Conservation (phyloP, 2,888 invertebrate genomes). For the Heliconius charithonia region DNA sequence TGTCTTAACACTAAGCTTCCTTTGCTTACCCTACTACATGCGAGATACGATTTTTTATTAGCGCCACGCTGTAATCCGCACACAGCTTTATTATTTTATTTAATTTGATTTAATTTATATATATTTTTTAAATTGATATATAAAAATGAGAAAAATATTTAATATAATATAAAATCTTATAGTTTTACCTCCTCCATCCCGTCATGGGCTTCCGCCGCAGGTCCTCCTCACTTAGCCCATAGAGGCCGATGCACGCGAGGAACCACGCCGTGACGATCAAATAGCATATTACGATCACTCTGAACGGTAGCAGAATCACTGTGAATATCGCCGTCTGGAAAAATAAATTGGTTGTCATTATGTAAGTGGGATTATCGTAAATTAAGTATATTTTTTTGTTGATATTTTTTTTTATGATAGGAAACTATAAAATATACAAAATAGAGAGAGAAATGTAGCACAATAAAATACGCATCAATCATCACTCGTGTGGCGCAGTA, state of each 20-base stretch:
- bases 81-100: too few relatives aligned
- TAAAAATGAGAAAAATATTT: not conserved
- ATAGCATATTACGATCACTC: constrained; percentile 89
- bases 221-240: constrained; percentile 91
- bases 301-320: constrained; percentile 91
- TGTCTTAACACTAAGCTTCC: too few relatives aligned
- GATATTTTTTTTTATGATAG: not conserved
- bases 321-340: constrained; percentile 94
- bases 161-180: not conserved
- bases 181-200: constrained; percentile 93
- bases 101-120: too few relatives aligned
- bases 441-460: not conserved
- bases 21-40: too few relatives aligned
- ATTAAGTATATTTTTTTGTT: not conserved
- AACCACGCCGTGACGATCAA: constrained; percentile 92
- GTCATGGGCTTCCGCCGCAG: constrained; percentile 89
- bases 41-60: too few relatives aligned
- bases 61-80: too few relatives aligned
- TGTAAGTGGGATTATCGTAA: not conserved
- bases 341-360: constrained; percentile 58
- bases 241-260: constrained; percentile 91
- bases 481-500: not conserved
- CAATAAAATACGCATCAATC: not conserved
- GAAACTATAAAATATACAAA: not conserved
- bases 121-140: too few relatives aligned